Conservation (phyloP, 2,888 invertebrate species). For the Acrobasis consociella region DNA sequence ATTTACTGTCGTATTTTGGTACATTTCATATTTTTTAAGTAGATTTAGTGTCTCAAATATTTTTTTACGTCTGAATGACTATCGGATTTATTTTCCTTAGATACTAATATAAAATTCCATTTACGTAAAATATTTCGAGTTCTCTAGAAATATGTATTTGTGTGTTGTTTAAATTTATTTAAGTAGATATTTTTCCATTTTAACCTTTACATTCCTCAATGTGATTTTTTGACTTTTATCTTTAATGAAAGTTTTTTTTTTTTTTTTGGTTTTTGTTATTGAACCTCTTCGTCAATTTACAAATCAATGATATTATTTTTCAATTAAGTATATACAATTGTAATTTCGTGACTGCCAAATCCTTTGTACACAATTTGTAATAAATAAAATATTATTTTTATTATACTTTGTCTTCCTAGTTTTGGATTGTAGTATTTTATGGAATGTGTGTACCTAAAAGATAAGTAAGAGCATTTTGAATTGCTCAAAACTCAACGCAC, state of each 20-base stretch:
- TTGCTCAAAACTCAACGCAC: conserved; percentile 4
- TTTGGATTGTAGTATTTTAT: background rate
- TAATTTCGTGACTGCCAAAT: background rate
- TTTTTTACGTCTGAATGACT: conserved; percentile 18
- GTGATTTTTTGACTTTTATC: conserved; percentile 5
- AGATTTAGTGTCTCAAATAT: conserved; percentile 9
- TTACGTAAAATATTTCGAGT: conserved; percentile 1
- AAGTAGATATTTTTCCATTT: background rate
- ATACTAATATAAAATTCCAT: conserved; percentile 1
- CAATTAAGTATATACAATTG: background rate
- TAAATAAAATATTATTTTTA: background rate
- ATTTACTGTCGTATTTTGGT: background rate
- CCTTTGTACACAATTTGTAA: background rate
- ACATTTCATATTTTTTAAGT: conserved; percentile 20
- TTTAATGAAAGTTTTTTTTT: background rate
- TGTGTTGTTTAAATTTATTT: background rate
- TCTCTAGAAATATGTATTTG: background rate
- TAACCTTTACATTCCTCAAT: conserved; percentile 15
- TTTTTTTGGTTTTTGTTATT: background rate
- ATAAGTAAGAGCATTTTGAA: background rate
- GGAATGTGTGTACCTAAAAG: background rate
- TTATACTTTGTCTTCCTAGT: conserved; percentile 1
- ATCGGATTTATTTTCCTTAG: conserved; percentile 18
- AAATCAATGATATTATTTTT: background rate
- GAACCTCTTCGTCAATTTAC: background rate